These are phyloP conservation scores for Drosophila multiciliata DNA, from an alignment of 2,888 invertebrate species.

Conservation along the genomic window DNA sequence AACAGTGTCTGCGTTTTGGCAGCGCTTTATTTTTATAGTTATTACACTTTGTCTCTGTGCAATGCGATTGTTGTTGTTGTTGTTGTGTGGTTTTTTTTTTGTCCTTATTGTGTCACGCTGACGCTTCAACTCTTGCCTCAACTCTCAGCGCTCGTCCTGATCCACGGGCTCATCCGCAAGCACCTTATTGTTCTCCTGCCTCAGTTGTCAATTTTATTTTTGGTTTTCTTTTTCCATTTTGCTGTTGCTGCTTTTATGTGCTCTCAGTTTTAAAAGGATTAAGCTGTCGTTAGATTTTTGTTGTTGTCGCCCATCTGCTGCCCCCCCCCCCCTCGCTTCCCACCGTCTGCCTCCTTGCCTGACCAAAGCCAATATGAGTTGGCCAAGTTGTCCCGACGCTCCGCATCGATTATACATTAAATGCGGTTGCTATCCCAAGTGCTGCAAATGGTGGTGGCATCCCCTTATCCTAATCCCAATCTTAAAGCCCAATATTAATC, in stretches of 20 bases:
- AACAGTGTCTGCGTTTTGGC: constrained; percentile 39
- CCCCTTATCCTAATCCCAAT: background rate
- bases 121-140: constrained; percentile 66
- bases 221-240: constrained; percentile 27
- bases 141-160: constrained; percentile 32
- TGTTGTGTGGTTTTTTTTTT: constrained; percentile 24
- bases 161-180: constrained; percentile 42
- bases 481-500: constrained; percentile 1
- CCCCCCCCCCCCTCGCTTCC: background rate
- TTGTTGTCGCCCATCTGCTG: constrained; percentile 13
- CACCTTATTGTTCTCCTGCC: constrained; percentile 69
- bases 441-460: constrained; percentile 48
- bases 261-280: constrained; percentile 79
- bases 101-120: constrained; percentile 75
- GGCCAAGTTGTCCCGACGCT: constrained; percentile 42
- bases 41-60: constrained; percentile 69
- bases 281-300: constrained; percentile 75
- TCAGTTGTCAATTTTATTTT: constrained; percentile 39
- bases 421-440: constrained; percentile 45
- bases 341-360: background rate
- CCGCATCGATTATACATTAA: constrained; percentile 71
- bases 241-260: constrained; percentile 69
- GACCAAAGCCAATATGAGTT: constrained; percentile 42
- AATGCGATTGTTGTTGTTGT: constrained; percentile 30
- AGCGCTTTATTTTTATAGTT: constrained; percentile 74